phyloP scores from a whole-genome alignment of 2,888 invertebrate species.

The Psococerastis gibbosa region DNA sequence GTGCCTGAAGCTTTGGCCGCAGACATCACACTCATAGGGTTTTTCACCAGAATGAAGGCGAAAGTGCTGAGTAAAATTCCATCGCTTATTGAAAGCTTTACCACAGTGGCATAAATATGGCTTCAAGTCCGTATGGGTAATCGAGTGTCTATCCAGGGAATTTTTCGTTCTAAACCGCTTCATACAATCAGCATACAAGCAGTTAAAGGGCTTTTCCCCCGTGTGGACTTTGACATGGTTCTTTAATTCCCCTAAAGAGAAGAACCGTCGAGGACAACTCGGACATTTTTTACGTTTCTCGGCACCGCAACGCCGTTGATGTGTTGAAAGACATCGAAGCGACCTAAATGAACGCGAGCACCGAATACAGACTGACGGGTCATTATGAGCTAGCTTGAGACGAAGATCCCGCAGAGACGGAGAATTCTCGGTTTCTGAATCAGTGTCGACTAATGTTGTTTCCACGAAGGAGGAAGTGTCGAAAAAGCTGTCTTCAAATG shows the following conservation, averaged over 20 bases:
- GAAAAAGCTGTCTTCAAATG: not conserved
- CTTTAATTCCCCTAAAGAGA: not conserved
- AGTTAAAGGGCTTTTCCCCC: not conserved
- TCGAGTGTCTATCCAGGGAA: not conserved
- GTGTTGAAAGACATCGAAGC: not conserved
- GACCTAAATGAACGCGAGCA: not conserved
- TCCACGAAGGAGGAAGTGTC: not conserved
- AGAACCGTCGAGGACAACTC: not conserved
- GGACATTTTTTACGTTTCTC: not conserved
- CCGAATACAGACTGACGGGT: not conserved
- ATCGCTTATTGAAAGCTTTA: slow-evolving; percentile 1
- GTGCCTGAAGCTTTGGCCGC: slow-evolving; percentile 1
- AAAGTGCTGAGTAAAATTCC: slow-evolving; percentile 4
- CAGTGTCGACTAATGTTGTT: not conserved
- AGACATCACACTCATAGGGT: slow-evolving; percentile 8
- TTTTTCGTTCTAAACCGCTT: slow-evolving; percentile 1
- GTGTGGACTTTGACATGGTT: slow-evolving; percentile 1
- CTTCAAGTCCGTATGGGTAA: not conserved
- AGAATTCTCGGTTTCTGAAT: not conserved
- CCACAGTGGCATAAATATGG: slow-evolving; percentile 2
- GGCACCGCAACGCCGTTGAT: not conserved
- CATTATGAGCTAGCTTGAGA: not conserved
- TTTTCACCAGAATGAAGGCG: not conserved
- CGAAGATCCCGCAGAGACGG: not conserved
- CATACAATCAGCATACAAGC: not conserved